These are phyloP conservation scores for Nebria salina DNA, from an alignment of 2,888 invertebrate species.

Conservation along the genomic window DNA sequence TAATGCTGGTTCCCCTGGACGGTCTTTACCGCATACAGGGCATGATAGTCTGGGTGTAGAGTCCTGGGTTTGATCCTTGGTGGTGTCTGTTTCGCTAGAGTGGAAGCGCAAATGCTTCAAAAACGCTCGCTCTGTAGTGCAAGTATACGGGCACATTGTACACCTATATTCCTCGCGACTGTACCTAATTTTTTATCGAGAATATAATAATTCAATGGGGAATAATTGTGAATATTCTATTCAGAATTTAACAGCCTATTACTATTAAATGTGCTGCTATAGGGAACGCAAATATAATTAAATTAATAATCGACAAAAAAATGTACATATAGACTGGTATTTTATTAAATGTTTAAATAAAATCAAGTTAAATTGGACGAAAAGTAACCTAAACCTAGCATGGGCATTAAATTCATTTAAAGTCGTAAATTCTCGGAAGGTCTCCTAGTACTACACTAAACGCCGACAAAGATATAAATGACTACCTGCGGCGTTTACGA, in stretches of 20 bases:
- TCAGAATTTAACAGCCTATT: not conserved
- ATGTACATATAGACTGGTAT: no score
- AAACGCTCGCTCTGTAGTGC: slow-evolving; percentile 68
- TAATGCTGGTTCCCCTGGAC: slow-evolving; percentile 64
- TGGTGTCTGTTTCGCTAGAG: slow-evolving; percentile 59
- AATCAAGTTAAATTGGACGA: no score
- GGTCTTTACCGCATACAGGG: slow-evolving; percentile 67
- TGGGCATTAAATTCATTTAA: no score
- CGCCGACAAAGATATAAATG: no score
- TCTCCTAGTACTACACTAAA: no score
- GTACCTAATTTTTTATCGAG: slow-evolving; percentile 57
- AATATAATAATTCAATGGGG: slow-evolving; percentile 18
- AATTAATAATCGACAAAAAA: no score
- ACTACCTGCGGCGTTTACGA: no score
- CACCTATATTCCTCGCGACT: slow-evolving; percentile 68
- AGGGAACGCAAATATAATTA: no score
- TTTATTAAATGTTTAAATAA: no score
- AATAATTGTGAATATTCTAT: not conserved
- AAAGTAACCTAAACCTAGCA: no score
- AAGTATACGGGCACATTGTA: slow-evolving; percentile 66
- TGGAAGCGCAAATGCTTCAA: slow-evolving; percentile 65
- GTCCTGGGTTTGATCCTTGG: slow-evolving; percentile 53
- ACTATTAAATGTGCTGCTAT: no score
- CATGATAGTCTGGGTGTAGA: slow-evolving; percentile 60
- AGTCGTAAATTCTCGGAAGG: no score